Conservation (phyloP, 2,888 invertebrate species). For the Achlya flavicornis region DNA sequence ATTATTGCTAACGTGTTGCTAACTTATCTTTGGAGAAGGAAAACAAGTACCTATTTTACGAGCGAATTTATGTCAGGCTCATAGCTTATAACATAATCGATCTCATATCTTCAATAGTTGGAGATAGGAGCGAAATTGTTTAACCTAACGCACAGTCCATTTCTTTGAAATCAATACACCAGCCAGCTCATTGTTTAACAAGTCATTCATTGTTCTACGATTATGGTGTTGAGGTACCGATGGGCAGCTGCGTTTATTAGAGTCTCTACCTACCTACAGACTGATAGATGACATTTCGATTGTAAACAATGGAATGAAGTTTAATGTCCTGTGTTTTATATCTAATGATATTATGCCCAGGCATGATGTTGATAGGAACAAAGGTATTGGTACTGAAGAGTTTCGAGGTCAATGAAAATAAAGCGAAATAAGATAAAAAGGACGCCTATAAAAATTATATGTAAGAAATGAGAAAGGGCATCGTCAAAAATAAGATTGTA, state of each 20-base stretch:
- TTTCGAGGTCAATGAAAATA: too few relatives aligned
- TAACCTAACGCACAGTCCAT: not conserved
- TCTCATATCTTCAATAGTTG: not conserved
- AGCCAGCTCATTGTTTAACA: conserved; percentile 2
- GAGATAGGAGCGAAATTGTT: conserved; percentile 1
- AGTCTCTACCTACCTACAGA: not conserved
- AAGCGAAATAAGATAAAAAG: too few relatives aligned
- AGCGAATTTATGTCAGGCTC: not conserved
- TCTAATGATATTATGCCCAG: not conserved
- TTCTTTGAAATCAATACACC: conserved; percentile 10
- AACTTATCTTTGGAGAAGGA: too few relatives aligned
- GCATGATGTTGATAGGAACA: not conserved
- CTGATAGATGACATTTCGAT: conserved; percentile 18
- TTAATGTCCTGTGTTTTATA: conserved; percentile 19
- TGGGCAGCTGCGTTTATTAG: conserved; percentile 19
- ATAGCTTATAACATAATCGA: not conserved
- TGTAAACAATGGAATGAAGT: conserved; percentile 40
- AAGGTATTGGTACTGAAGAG: not conserved
- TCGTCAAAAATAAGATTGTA: too few relatives aligned
- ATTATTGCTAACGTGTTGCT: too few relatives aligned
- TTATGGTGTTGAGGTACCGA: conserved; percentile 24
- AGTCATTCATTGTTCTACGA: conserved; percentile 28
- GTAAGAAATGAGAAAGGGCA: too few relatives aligned
- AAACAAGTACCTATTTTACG: too few relatives aligned
- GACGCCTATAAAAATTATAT: too few relatives aligned